Base-by-base conservation (phyloP, 2,113 vertebrate genomes). In the Glareola pratincola region DNA sequence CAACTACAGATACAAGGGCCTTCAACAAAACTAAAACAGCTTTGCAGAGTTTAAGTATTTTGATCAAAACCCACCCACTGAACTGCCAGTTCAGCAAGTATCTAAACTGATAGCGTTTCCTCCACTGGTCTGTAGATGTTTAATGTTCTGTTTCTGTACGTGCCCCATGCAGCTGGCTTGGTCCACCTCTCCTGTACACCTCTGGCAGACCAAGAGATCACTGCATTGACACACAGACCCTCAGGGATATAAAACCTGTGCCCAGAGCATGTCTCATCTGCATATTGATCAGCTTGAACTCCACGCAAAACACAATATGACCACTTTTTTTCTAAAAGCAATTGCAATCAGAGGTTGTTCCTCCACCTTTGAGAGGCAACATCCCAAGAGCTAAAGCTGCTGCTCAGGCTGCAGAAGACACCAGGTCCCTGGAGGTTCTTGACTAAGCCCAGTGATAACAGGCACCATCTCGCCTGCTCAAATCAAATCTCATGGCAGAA, bases 401-500 rank as follows among this genome's bases (percentile, higher is more conserved):
- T 16, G 2, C 76, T 75, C 3, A 1, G 9, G 34, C 26, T 88
- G 37, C 64, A 73, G 64, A 19, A 75, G 8, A 14, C 20, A 47
- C 4, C 24, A 60, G 43, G 8, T 36, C 34, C 27, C n/a, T 2
- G 2, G 1, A 0, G 50, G 14, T 30, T 51, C 36, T 41, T 53
- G 36, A 23, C 13, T 71, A 45, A 88, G 23, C 23, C 30, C 18
- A 29, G 27, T 22, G 19, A 57, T 12, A 19, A 13, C 45, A 66
- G 34, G 3, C 14, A 67, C 12, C 16, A 56, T 37, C n/a, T 85
- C 20, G 76, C 15, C 36, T 59, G 34, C 59, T 68, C 21, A 57
- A 34, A 78, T n/a, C 15, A 32, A 51, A 2, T 22, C 8, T 12
- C 1, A 5, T 14, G 32, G 6, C 29, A 90, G 66, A 82, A 90